A percentile compares a stretch with the other conserved stretches of the same genome.
Evolutionary conservation across 2,113 vertebrate genomes (phyloP).

Genomic region (Aphelocoma coerulescens): DNA sequence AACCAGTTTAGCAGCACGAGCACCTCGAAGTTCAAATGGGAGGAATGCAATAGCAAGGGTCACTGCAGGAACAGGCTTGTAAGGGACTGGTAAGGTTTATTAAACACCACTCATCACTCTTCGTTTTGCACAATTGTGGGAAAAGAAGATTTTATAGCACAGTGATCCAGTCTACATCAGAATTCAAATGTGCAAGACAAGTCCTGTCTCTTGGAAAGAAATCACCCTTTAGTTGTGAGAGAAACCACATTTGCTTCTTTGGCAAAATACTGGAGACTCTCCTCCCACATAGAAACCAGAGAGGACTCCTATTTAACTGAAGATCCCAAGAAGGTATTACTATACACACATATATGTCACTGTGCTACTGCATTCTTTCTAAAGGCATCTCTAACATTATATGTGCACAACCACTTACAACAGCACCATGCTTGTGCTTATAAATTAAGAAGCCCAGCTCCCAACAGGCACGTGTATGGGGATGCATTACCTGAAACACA

Average conservation of each 20-base stretch:
- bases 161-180: slow-evolving; percentile 38
- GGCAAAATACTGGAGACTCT: neutral
- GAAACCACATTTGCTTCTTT: slow-evolving; percentile 32
- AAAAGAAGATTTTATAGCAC: slow-evolving; percentile 37
- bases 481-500: neutral
- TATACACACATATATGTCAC: neutral
- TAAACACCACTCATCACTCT: slow-evolving; percentile 46
- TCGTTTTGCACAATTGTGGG: slow-evolving; percentile 34
- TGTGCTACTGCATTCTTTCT: neutral
- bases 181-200: slow-evolving; percentile 42
- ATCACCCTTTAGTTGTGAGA: slow-evolving; percentile 16
- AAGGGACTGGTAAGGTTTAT: slow-evolving; percentile 32
- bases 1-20: slow-evolving; percentile 28
- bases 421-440: neutral
- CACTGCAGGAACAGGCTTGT: slow-evolving; percentile 57
- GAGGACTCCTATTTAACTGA: neutral
- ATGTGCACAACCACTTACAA: neutral
- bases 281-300: neutral
- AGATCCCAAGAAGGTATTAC: neutral
- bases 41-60: slow-evolving; percentile 45
- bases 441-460: neutral
- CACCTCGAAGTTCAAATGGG: slow-evolving; percentile 18
- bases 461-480: fast-evolving
- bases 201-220: slow-evolving; percentile 44
- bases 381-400: neutral